These are phyloP conservation scores for Drepana falcataria DNA, from an alignment of 2,888 invertebrate species.

Conservation along the genomic window DNA sequence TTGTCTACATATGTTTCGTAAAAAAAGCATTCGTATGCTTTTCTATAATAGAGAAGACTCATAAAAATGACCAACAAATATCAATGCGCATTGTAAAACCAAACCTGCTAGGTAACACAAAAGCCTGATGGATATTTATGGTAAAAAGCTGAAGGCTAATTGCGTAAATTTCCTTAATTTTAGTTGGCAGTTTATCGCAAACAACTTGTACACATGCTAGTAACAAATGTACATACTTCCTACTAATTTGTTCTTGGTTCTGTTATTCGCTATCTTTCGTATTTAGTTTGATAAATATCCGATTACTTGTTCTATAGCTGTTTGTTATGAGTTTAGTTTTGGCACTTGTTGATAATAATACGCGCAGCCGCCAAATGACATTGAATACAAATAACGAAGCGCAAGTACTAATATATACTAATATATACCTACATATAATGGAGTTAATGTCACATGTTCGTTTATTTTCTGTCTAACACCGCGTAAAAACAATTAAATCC, in stretches of 20 bases:
- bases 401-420: no score
- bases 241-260: background rate
- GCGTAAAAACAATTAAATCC: background rate
- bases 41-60: background rate
- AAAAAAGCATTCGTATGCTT: no score
- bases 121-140: background rate
- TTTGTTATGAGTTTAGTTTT: no score
- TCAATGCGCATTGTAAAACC: background rate
- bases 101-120: background rate
- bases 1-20: no score
- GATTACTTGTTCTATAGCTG: no score
- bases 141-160: constrained; percentile 6
- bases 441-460: background rate
- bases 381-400: no score
- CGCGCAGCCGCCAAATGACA: no score
- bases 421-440: background rate
- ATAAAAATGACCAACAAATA: background rate
- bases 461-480: background rate
- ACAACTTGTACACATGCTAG: constrained; percentile 2
- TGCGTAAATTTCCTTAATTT: constrained; percentile 14
- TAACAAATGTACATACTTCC: constrained; percentile 1
- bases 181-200: constrained; percentile 6
- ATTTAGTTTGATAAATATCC: no score
- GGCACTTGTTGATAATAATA: no score
- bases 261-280: background rate